Evolutionary conservation across 2,888 invertebrate species (phyloP), one percentile per base, ranked within the genome.

Genomic region (Tenthredo livida): DNA sequence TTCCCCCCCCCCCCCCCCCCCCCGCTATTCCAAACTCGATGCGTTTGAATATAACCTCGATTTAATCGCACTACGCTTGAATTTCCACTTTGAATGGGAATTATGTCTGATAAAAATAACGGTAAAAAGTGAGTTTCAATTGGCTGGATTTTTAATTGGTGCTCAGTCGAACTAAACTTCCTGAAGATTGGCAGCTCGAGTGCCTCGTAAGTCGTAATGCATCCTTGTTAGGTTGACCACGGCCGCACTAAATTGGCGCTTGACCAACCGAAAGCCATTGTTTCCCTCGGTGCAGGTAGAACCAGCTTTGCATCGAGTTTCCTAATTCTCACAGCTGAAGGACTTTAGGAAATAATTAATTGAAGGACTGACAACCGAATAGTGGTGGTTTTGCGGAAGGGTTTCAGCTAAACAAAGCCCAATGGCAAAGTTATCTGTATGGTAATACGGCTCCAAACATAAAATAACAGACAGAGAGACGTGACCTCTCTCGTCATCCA

Each of bases 231-330:
- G 47, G 17, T 77, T 54, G 33, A 73, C 73, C 54, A 12, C 50
- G 17, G 29, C 72, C 33, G 25, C 17, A 25, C 54, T 50, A 50
- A 54, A 77, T 50, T 25, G 50, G n/a, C 2, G 54, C 50, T 77
- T 77, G 77, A 77, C 77, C 77, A 77, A 54, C 77, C 77, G 77
- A 77, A 54, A 77, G 12, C 77, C 77, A 77, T 77, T 77, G 77
- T 77, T 77, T 77, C 33, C 25, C 54, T 54, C 2, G 33, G 12
- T 29, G 25, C 50, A 47, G 47, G 54, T 54, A 54, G 72, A 73
- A 43, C 43, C 77, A n/a, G 54, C 29, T 77, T 50, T 77, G 2
- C 54, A 77, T 40, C 17, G 54, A n/a, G 10, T 77, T 54, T 33
- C 29, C 54, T 77, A 47, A 77, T 54, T 77, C 54, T 77, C 54